A percentile compares a stretch with the other conserved stretches of the same genome.
Evolutionary conservation across 1,140 invertebrate genomes (phyloP).

Genomic region (Plodia interpunctella): DNA sequence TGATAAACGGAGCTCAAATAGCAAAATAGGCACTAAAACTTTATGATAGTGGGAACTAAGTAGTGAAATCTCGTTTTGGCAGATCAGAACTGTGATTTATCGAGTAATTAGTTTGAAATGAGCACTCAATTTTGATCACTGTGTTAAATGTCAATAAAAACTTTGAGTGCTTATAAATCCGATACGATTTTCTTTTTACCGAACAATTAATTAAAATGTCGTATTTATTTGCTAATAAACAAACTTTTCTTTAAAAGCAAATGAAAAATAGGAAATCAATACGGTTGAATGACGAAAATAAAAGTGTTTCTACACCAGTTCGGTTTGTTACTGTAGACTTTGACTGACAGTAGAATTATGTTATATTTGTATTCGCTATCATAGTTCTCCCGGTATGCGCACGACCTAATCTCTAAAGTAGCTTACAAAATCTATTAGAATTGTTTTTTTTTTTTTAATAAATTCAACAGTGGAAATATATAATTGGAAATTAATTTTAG

Average conservation of each 20-base stretch:
- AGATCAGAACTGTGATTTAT: not conserved
- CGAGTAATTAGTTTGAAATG: not conserved
- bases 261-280: not conserved
- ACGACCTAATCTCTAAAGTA: conserved; percentile 47
- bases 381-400: conserved; percentile 53
- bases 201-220: not conserved
- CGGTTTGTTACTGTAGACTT: not conserved
- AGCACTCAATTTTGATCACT: not conserved
- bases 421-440: conserved; percentile 43
- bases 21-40: not conserved
- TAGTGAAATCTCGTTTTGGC: not conserved
- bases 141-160: not conserved
- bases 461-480: not conserved
- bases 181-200: not conserved
- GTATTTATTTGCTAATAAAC: not conserved
- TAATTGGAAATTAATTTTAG: too few relatives aligned
- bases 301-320: not conserved
- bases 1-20: conserved; percentile 47
- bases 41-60: not conserved
- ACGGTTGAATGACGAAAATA: not conserved
- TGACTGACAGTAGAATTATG: conserved; percentile 54
- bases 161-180: not conserved
- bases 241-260: not conserved
- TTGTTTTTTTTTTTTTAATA: conserved; percentile 12
- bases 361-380: conserved; percentile 62